Evolutionary conservation across 1,140 invertebrate species (phyloP).

Genomic region (Brachionus angularis): DNA sequence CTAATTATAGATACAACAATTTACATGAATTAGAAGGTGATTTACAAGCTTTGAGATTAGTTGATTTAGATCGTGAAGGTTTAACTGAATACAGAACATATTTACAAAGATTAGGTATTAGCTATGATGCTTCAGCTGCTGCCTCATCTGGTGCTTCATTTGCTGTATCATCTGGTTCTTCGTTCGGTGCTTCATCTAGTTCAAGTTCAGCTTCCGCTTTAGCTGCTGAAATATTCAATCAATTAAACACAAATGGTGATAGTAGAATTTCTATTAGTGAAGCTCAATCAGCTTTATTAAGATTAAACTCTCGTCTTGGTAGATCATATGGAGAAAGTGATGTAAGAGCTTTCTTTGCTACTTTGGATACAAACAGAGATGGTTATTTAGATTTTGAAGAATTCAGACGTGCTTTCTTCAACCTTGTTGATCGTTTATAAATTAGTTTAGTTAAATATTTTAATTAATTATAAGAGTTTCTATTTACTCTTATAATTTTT

Average conservation of each 20-base stretch:
- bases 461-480: no score
- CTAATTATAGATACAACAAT: conserved; percentile 40
- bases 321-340: conserved; percentile 35
- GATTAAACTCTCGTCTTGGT: conserved; percentile 34
- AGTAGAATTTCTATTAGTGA: conserved; percentile 1
- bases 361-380: conserved; percentile 24
- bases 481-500: no score
- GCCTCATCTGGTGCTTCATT: background rate
- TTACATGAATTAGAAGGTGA: conserved; percentile 38
- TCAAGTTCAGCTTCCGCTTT: conserved; percentile 34
- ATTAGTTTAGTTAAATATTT: no score
- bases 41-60: conserved; percentile 22
- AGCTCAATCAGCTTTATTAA: conserved; percentile 19
- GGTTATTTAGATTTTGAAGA: conserved; percentile 11
- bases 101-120: conserved; percentile 34
- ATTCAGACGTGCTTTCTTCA: conserved; percentile 25
- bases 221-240: conserved; percentile 19
- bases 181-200: conserved; percentile 5
- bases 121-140: conserved; percentile 13
- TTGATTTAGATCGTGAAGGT: conserved; percentile 35
- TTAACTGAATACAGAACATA: conserved; percentile 38
- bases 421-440: no score
- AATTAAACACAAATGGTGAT: background rate
- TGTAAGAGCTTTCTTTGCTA: conserved; percentile 1
- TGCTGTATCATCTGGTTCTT: background rate